phyloP scores from a whole-genome alignment of 2,113 vertebrate genomes.

The Caranx melampygus region DNA sequence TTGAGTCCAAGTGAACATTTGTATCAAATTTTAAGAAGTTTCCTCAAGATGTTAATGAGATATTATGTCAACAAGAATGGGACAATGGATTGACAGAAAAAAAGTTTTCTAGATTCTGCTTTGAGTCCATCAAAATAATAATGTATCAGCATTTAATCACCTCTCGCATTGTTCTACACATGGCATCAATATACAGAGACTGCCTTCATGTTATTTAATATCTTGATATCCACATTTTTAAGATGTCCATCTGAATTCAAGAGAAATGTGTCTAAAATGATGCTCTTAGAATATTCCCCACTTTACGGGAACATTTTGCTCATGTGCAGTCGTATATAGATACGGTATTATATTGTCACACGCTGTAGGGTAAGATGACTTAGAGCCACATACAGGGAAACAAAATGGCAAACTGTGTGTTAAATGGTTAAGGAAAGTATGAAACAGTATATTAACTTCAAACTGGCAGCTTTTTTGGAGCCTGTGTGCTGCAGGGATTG shows the following conservation, averaged over 20 bases:
- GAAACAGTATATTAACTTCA: constrained; percentile 16
- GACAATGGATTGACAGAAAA: neutral
- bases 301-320: neutral
- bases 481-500: constrained; percentile 24
- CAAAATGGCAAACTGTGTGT: neutral
- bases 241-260: neutral
- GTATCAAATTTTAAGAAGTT: no score
- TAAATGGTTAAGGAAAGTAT: constrained; percentile 17
- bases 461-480: constrained; percentile 16
- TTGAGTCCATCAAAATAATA: constrained; percentile 19
- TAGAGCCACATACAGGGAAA: neutral
- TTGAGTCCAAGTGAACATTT: no score
- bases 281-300: neutral
- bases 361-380: neutral
- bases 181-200: neutral
- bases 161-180: neutral
- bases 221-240: neutral
- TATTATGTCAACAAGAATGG: no score
- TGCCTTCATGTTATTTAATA: neutral
- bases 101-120: constrained; percentile 23
- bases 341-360: neutral
- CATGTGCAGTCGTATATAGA: neutral
- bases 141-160: constrained; percentile 16
- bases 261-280: neutral
- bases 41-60: no score